These are phyloP conservation scores for Nematolebias whitei DNA, from an alignment of 2,113 vertebrate genomes.

Conservation along the genomic window DNA sequence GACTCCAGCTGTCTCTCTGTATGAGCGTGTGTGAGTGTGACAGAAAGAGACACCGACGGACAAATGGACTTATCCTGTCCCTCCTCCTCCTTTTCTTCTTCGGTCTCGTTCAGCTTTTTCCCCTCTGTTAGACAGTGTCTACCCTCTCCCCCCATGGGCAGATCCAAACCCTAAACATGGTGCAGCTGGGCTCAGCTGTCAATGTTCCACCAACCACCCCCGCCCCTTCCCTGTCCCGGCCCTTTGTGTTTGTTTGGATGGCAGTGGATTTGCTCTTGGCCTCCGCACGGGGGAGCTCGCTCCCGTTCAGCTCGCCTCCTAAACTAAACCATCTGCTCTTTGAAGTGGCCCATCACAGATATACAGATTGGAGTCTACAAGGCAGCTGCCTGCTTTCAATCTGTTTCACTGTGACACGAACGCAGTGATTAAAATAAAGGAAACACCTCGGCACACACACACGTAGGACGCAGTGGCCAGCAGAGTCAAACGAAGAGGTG, in stretches of 20 bases:
- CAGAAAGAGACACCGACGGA: slow-evolving; percentile 33
- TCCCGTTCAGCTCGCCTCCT: slow-evolving; percentile 54
- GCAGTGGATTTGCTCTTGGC: slow-evolving; percentile 63
- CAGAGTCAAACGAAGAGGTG: slow-evolving; percentile 34
- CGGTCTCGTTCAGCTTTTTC: slow-evolving; percentile 39
- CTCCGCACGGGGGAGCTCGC: slow-evolving; percentile 73
- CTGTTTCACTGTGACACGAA: slow-evolving; percentile 40
- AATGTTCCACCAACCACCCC: slow-evolving; percentile 46
- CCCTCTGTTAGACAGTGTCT: slow-evolving; percentile 44
- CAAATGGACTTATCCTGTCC: slow-evolving; percentile 62
- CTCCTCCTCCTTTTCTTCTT: slow-evolving; percentile 13
- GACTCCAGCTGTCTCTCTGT: slow-evolving; percentile 74
- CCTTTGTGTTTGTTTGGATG: slow-evolving; percentile 67
- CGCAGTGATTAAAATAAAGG: slow-evolving; percentile 52
- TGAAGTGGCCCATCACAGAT: slow-evolving; percentile 70
- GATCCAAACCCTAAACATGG: slow-evolving; percentile 64
- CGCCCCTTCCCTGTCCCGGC: slow-evolving; percentile 45
- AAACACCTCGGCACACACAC: slow-evolving; percentile 54
- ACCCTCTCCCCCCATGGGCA: slow-evolving; percentile 49
- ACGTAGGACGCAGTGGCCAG: slow-evolving; percentile 31
- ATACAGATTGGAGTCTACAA: slow-evolving; percentile 63
- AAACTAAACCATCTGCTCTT: slow-evolving; percentile 63
- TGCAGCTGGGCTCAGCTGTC: slow-evolving; percentile 78
- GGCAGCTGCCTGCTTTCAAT: slow-evolving; percentile 61
- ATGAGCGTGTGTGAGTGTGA: slow-evolving; percentile 24